Evolutionary conservation across 1,140 invertebrate genomes (phyloP), one percentile per base, ranked within the genome.

Genomic region (Cotesia glomerata): DNA sequence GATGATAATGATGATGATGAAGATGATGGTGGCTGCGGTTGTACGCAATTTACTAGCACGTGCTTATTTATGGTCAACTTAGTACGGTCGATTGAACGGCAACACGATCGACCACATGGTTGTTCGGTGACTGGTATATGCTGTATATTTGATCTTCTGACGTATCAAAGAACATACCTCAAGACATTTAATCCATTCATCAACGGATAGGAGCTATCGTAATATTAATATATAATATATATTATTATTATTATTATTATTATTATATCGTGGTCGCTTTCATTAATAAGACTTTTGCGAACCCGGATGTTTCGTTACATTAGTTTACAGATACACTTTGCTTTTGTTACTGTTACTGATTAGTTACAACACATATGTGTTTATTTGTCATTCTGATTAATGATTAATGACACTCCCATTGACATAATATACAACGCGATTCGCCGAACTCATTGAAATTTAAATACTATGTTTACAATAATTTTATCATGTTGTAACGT

Each of bases 131-230:
- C 26, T 26, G 26, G 26, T 26, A 26, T 26, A 26, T 26, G 13
- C 1, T 35, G 59, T 32, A 35, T 62, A 62, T 62, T 62, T 13
- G 36, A 64, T 67, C 32, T 52, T 36, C 16, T 67, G 63, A 67
- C 39, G 45, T 36, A 52, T 67, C 65, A 14, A 35, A 58, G 56
- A 58, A 58, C 56, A 58, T 58, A 58, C 16, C 56, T 58, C 8
- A 58, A 26, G 56, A 58, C 56, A 58, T 58, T 58, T 58, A 58
- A 58, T 58, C 56, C 56, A 58, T 58, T 58, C 56, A 58, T 58
- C 56, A 45, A 45, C 39, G 39, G 39, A 45, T 45, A 45, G 39
- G 39, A 45, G 18, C 7, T 58, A 9, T 18, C 16, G 16, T 11
- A 18, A 26, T 58, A 26, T 26, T 26, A 26, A 26, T 26, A 26